Conservation (phyloP, 2,113 vertebrate species). For the Myotis davidii region DNA sequence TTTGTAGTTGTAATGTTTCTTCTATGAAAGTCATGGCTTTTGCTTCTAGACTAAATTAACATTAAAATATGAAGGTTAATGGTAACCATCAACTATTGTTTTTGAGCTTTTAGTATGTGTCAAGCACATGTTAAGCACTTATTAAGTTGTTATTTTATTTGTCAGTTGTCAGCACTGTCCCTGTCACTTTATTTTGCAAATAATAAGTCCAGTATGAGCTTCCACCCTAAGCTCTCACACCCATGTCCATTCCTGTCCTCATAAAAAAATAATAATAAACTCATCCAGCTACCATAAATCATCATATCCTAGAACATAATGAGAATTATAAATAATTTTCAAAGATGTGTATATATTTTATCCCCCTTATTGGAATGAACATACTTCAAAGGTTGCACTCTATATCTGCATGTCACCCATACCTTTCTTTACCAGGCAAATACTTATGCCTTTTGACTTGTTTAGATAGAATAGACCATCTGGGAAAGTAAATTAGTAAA, state of each 20-base stretch:
- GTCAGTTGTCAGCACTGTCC: not conserved
- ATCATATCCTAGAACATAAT: not conserved
- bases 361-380: not conserved
- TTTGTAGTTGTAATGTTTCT: not conserved
- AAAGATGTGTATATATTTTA: not conserved
- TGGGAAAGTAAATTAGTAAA: not conserved
- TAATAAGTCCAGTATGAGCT: not conserved
- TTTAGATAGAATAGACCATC: not conserved
- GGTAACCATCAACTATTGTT: not conserved
- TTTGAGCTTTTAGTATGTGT: not conserved
- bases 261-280: not conserved
- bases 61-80: not conserved
- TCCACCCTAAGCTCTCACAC: not conserved
- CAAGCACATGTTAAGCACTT: not conserved
- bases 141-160: not conserved
- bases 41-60: not conserved
- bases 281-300: not conserved
- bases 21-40: not conserved
- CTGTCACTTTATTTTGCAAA: not conserved
- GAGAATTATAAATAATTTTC: not conserved
- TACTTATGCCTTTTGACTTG: not conserved
- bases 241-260: not conserved
- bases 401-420: not conserved
- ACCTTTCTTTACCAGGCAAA: not conserved
- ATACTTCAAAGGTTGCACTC: not conserved